Conservation (phyloP, 2,797 vertebrate species). For the Oreortyx pictus region DNA sequence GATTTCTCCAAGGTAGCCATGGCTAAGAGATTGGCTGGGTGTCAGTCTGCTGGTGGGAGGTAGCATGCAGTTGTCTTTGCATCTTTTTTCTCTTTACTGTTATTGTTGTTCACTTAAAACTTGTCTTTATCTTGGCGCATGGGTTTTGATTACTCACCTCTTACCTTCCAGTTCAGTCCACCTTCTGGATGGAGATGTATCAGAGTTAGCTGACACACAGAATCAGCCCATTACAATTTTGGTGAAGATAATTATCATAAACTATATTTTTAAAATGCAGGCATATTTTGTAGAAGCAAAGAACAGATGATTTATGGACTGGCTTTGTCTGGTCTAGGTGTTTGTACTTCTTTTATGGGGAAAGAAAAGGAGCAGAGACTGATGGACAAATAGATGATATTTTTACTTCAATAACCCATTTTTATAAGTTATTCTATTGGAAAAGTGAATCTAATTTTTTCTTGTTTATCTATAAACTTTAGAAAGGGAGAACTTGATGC, state of each 20-base stretch:
- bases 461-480: not conserved
- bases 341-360: not conserved
- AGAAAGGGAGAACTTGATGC: not conserved
- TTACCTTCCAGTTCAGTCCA: not conserved
- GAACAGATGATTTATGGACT: not conserved
- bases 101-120: not conserved
- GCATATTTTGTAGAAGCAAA: not conserved
- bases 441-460: not conserved
- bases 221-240: not conserved
- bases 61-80: not conserved
- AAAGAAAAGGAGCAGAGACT: not conserved
- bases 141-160: rapidly evolving
- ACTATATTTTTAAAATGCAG: not conserved
- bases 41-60: not conserved
- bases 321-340: not conserved
- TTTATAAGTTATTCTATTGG: not conserved
- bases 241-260: not conserved
- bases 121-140: not conserved
- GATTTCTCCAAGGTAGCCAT: not conserved
- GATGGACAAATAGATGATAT: not conserved
- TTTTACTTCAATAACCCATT: conserved; percentile 18
- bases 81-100: not conserved
- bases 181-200: rapidly evolving
- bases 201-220: not conserved
- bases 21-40: not conserved